Conservation (phyloP, 2,888 invertebrate genomes). For the Cataglyphis altisquamis region DNA sequence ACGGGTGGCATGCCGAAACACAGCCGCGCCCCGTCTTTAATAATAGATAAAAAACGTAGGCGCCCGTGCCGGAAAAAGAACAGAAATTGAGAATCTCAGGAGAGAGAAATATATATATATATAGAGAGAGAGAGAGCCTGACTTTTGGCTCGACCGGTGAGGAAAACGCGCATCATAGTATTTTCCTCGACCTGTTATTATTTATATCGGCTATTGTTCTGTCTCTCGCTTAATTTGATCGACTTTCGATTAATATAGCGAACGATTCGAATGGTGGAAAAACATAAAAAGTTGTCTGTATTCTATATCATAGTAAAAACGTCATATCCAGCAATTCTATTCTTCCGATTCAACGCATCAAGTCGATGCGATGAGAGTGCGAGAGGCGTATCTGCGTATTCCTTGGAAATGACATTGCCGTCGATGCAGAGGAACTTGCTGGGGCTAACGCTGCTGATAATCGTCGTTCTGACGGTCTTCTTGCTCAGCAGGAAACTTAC, state of each 20-base stretch:
- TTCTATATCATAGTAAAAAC: background rate
- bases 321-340: background rate
- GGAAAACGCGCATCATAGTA: background rate
- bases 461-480: constrained; percentile 67
- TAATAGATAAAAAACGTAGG: constrained; percentile 76
- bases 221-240: background rate
- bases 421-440: constrained; percentile 69
- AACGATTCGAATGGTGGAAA: background rate
- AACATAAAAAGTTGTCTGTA: background rate
- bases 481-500: constrained; percentile 65
- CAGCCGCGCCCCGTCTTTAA: constrained; percentile 66
- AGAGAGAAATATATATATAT: background rate
- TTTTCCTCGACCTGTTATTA: background rate
- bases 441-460: constrained; percentile 66
- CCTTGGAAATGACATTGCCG: constrained; percentile 61
- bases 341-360: background rate
- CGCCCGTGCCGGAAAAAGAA: constrained; percentile 74
- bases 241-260: background rate
- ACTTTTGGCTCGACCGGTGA: too few relatives aligned
- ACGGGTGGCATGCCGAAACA: constrained; percentile 28
- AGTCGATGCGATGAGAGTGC: constrained; percentile 29
- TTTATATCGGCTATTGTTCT: background rate
- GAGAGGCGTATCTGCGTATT: background rate
- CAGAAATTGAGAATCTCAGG: constrained; percentile 51
- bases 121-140: background rate